Percentiles rank a stretch among this genome's conserved stretches.
Evolutionary conservation across 2,888 invertebrate genomes (phyloP).

Genomic region (Augochlorella aurata): DNA sequence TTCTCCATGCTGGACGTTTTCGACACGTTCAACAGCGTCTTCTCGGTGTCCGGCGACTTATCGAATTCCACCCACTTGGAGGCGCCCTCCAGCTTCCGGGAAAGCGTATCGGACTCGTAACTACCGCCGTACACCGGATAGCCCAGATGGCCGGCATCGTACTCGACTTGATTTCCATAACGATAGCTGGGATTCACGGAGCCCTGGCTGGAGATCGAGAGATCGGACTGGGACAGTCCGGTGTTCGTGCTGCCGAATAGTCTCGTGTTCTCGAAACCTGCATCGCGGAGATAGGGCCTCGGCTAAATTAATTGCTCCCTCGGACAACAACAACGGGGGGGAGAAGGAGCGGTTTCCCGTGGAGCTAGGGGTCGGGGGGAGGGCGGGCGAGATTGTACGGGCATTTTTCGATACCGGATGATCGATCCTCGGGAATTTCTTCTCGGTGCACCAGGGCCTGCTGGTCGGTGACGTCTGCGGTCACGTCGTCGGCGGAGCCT

Average conservation of each 20-base stretch:
- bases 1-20: constrained; percentile 73
- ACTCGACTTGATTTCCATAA: constrained; percentile 91
- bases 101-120: constrained; percentile 82
- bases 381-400: not conserved
- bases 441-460: constrained; percentile 83
- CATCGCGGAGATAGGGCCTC: constrained; percentile 16
- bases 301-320: not conserved
- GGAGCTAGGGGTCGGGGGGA: no score
- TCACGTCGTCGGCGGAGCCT: constrained; percentile 73
- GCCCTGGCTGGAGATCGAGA: constrained; percentile 88
- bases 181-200: constrained; percentile 89
- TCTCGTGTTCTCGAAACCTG: constrained; percentile 79
- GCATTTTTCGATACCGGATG: constrained; percentile 63
- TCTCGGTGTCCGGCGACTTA: constrained; percentile 79
- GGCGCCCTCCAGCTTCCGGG: constrained; percentile 74
- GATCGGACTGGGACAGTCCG: constrained; percentile 91
- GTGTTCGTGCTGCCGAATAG: constrained; percentile 86
- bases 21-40: constrained; percentile 74
- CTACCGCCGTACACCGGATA: constrained; percentile 86
- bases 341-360: not conserved
- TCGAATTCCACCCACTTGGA: constrained; percentile 81
- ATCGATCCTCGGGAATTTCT: constrained; percentile 75
- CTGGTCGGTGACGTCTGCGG: constrained; percentile 80
- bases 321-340: not conserved
- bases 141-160: constrained; percentile 88